Conservation (phyloP, 1,140 invertebrate species). For the Drosophila miranda region DNA sequence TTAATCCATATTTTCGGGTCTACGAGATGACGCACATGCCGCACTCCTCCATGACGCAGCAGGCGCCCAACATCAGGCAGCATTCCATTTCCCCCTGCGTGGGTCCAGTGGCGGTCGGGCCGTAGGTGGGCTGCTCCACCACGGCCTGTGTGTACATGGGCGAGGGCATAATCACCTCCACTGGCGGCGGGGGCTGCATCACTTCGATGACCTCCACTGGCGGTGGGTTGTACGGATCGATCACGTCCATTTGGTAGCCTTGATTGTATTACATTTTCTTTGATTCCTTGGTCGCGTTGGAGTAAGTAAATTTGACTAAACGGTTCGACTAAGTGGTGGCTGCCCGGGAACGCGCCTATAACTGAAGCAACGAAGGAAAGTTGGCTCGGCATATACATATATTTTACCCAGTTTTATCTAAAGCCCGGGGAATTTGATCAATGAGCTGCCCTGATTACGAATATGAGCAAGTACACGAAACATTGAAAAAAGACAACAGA, state of each 20-base stretch:
- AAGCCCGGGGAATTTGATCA: conserved; percentile 70
- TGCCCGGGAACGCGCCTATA: conserved; percentile 37
- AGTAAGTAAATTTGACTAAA: conserved; percentile 16
- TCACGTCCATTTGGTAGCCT: conserved; percentile 65
- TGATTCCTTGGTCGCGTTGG: not conserved
- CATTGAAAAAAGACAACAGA: conserved; percentile 15
- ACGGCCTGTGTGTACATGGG: conserved; percentile 13
- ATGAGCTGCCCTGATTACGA: conserved; percentile 64
- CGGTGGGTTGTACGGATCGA: conserved; percentile 63
- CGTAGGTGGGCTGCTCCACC: conserved; percentile 50
- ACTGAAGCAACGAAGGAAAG: conserved; percentile 52
- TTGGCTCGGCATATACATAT: conserved; percentile 5
- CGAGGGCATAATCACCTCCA: conserved; percentile 37
- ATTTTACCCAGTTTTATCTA: conserved; percentile 57
- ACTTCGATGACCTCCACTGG: conserved; percentile 37
- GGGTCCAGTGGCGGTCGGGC: conserved; percentile 35
- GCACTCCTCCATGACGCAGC: conserved; percentile 63
- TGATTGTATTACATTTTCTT: conserved; percentile 60
- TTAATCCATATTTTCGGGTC: conserved; percentile 3
- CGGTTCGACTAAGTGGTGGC: conserved; percentile 32
- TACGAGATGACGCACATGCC: conserved; percentile 62
- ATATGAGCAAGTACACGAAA: conserved; percentile 53
- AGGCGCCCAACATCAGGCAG: conserved; percentile 56
- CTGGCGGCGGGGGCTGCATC: conserved; percentile 30
- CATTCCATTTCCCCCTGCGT: conserved; percentile 50